Conservation (phyloP, 2,797 vertebrate species). For the Bufotes viridis region DNA sequence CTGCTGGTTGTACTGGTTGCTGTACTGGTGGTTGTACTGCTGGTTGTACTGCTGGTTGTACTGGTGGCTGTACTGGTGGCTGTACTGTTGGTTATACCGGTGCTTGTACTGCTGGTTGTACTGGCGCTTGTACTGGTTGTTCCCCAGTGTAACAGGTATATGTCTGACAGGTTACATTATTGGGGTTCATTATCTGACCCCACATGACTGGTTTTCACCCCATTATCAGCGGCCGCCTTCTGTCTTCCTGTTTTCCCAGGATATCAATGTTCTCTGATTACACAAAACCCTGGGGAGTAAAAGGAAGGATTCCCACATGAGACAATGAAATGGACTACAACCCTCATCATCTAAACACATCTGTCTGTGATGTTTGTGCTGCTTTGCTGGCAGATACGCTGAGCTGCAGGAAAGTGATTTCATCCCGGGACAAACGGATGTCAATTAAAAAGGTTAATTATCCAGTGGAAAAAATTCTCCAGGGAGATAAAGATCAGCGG, state of each 20-base stretch:
- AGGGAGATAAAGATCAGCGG: constrained; percentile 15
- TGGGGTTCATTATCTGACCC: too few species aligned
- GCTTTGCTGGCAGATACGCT: background rate
- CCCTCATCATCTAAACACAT: background rate
- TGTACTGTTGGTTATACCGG: too few species aligned
- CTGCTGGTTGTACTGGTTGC: too few species aligned
- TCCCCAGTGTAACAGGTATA: too few species aligned
- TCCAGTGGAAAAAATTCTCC: constrained; percentile 37
- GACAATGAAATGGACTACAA: background rate
- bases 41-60: too few species aligned
- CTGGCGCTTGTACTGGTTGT: too few species aligned
- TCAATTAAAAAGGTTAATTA: constrained; percentile 30
- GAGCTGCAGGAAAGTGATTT: constrained; percentile 25
- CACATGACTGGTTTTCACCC: background rate
- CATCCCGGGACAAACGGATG: constrained; percentile 20
- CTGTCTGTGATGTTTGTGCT: background rate
- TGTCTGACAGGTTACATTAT: too few species aligned
- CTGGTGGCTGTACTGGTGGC: too few species aligned
- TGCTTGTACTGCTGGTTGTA: too few species aligned
- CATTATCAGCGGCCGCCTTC: background rate
- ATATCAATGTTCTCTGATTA: background rate
- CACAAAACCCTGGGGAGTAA: background rate
- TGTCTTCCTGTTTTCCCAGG: constrained; percentile 16
- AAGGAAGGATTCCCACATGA: background rate
- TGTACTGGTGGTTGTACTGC: too few species aligned